Evolutionary conservation across 2,113 vertebrate genomes (phyloP).

Genomic region (Pyxicephalus adspersus): DNA sequence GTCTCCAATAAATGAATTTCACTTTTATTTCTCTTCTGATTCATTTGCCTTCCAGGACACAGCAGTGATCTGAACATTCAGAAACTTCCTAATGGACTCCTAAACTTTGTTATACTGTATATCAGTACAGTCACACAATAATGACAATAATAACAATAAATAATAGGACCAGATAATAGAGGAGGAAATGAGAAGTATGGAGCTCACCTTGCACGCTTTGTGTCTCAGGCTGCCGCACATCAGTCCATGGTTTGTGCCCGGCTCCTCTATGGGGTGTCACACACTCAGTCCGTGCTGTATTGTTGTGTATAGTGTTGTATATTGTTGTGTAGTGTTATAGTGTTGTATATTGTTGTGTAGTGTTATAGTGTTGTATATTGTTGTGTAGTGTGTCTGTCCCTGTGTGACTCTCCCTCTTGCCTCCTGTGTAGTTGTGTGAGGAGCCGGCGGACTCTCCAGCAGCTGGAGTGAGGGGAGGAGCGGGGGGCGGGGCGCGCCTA

Average conservation of each 20-base stretch:
- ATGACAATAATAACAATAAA: no score
- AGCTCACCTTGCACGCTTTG: background rate
- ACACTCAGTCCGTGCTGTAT: background rate
- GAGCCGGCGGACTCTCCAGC: constrained; percentile 19
- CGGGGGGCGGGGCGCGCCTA: constrained; percentile 20
- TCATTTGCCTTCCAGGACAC: no score
- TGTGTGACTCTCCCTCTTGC: constrained; percentile 8
- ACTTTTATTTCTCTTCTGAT: no score
- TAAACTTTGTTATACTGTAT: no score
- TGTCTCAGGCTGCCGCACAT: background rate
- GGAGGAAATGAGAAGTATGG: no score
- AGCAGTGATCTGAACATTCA: no score
- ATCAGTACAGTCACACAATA: no score
- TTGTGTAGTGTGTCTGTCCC: background rate
- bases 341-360: no score
- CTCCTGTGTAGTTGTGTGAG: background rate
- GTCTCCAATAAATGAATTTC: no score
- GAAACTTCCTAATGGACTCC: no score
- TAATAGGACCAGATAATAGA: no score
- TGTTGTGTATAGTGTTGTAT: background rate
- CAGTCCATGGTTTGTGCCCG: background rate
- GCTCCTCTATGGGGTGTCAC: background rate
- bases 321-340: background rate
- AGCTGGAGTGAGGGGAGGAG: constrained; percentile 16
- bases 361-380: background rate